Evolutionary conservation across 2,113 vertebrate species (phyloP).

Genomic region (Boleophthalmus pectinirostris): DNA sequence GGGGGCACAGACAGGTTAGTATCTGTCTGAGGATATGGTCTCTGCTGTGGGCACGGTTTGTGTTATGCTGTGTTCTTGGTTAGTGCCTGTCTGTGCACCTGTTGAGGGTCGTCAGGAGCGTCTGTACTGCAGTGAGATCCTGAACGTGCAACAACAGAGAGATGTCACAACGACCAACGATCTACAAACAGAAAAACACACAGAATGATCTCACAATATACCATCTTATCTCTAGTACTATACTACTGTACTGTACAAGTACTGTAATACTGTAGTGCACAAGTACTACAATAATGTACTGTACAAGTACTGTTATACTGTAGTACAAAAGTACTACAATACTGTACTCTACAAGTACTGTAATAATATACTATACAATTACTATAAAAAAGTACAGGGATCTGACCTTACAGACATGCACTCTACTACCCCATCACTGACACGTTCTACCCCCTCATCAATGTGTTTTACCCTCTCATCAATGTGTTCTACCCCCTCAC

Average conservation of each 20-base stretch:
- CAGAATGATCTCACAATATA: neutral
- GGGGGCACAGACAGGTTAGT: neutral
- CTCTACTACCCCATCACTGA: no score
- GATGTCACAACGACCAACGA: constrained; percentile 63
- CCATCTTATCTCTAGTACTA: neutral
- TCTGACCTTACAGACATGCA: neutral
- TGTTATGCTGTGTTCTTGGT: neutral
- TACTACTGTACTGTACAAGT: neutral
- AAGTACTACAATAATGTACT: no score
- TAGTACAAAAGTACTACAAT: no score
- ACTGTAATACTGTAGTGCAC: no score
- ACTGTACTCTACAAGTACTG: no score
- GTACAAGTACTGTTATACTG: no score
- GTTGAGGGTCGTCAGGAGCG: constrained; percentile 47
- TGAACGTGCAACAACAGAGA: constrained; percentile 57
- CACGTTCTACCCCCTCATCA: no score
- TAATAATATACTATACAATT: no score
- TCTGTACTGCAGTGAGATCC: neutral
- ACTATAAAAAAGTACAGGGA: no score
- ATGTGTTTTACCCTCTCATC: no score
- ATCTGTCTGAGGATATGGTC: neutral
- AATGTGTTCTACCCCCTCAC: no score
- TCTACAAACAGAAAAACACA: constrained; percentile 19
- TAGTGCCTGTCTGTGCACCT: constrained; percentile 41
- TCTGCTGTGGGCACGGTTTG: neutral